Evolutionary conservation across 2,797 vertebrate species (phyloP), one percentile per base, ranked within the genome.

Genomic region (Spinus olivaceus): DNA sequence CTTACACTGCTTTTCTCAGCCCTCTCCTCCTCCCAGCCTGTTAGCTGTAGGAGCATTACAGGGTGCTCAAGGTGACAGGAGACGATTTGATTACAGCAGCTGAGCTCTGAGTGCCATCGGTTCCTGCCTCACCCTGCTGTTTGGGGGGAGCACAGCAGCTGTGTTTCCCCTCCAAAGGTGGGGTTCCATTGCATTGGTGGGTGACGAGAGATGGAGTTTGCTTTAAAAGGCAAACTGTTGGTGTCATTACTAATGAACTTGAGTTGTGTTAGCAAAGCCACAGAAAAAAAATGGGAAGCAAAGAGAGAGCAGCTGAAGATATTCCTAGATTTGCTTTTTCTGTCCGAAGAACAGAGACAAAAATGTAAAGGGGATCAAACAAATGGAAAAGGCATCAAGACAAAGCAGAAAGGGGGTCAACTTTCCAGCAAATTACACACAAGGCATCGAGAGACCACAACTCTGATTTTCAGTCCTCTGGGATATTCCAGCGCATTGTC

Each of bases 361-460:
- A 95, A 95, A 92, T 53, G 41, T 90, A 69, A 83, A 92, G 51
- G 67, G 51, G 71, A 91, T 88, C 59, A 82, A 92, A 94, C 63
- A 92, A 93, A 95, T 81, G 86, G 94, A 86, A 95, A 94, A 82
- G 0, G 2, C 73, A 56, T 79, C 70, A 47, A 92, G 82, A 91
- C 0, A 2, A 92, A 93, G 83, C 54, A 91, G 93, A 92, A 97
- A 92, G 2, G 35, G 90, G 63, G 85, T 90, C 93, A 92, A 12
- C 88, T 96, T 96, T 92, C 60, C 87, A 92, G 92, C 78, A 95
- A 94, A 93, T 96, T 88, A 95, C 83, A 91, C 76, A 65, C 54
- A 81, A 0, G 1, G 79, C 1, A 0, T 94, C 94, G 61, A 79
- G 95, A 90, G 65, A 60, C 92, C 88, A 44, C 80, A 77, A 91